A percentile compares a stretch with the other conserved stretches of the same genome.
phyloP scores from a whole-genome alignment of 2,888 invertebrate species.

The Drosophila pseudotalamancana region DNA sequence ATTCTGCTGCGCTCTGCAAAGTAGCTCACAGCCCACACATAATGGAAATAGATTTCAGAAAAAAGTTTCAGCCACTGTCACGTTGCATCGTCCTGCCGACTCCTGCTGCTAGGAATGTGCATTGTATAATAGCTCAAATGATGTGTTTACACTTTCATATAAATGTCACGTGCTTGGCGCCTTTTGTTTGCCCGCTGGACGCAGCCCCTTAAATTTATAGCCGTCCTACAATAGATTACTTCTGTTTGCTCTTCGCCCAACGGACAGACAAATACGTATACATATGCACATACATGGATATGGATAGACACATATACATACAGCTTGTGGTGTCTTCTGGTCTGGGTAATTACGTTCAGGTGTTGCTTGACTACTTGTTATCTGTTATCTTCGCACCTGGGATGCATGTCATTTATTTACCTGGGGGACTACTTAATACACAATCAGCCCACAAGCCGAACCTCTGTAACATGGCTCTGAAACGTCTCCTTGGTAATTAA shows the following conservation, averaged over 20 bases:
- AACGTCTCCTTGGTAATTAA: slow-evolving; percentile 10
- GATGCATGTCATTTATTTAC: slow-evolving; percentile 49
- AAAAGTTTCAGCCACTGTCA: slow-evolving; percentile 65
- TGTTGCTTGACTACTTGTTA: slow-evolving; percentile 58
- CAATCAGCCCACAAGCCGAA: not conserved
- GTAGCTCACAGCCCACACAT: slow-evolving; percentile 50
- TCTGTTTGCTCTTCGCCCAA: slow-evolving; percentile 50
- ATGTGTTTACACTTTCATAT: slow-evolving; percentile 80
- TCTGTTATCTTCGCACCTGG: slow-evolving; percentile 63
- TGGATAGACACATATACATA: not conserved
- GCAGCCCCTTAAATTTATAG: slow-evolving; percentile 62
- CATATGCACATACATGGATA: not conserved
- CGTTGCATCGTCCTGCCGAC: slow-evolving; percentile 18
- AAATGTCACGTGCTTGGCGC: slow-evolving; percentile 76
- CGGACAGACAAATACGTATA: slow-evolving; percentile 7
- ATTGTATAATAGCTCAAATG: slow-evolving; percentile 78
- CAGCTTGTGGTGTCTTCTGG: not conserved
- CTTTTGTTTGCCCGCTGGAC: slow-evolving; percentile 68
- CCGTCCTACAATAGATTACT: slow-evolving; percentile 60
- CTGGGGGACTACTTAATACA: slow-evolving; percentile 15
- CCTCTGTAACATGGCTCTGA: not conserved
- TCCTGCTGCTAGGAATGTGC: slow-evolving; percentile 31
- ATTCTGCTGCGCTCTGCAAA: slow-evolving; percentile 48
- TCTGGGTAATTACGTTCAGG: slow-evolving; percentile 66
- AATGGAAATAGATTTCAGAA: slow-evolving; percentile 74